Evolutionary conservation across 2,888 invertebrate genomes (phyloP), one percentile per base, ranked within the genome.

Genomic region (Apoda limacodes): DNA sequence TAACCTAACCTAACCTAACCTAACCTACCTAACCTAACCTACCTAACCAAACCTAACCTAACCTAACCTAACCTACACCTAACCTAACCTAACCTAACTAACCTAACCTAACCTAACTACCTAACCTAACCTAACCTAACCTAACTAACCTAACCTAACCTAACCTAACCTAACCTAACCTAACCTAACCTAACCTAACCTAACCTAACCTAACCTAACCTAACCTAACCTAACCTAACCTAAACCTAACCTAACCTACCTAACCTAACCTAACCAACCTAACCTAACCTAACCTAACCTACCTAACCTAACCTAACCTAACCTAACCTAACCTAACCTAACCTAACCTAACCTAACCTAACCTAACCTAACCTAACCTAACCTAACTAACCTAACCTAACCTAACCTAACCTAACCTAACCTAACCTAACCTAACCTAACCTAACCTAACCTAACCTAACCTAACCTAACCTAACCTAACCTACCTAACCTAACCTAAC

Each of bases 231-330:
- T 29, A 36, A 36, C 32, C 32, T 36, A 37, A 40, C 40, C 34
- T 35, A 34, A 30, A 33, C 40, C 32, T 34, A 37, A 32, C 39
- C 39, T 35, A 42, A 37, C 39, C 37, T 37, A 42, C 39, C 39
- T 37, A 39, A 42, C 39, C 42, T 37, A 39, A 39, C 37, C 42
- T 39, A 39, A 39, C 39, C 37, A 39, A 37, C 39, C 39, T 37
- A 42, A 39, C 42, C 40, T 35, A 34, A 34, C 34, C 34, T 34
- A 34, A 34, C 34, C 34, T 34, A 34, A 34, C 32, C 32, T 32
- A 32, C 32, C 32, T 32, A 32, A 32, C 32, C 32, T 32, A 32
- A 34, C 34, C 29, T 29, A 34, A 34, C 34, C 34, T 33, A 33
- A 33, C 33, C 33, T 33, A 33, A 33, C 34, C 35, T 35, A 32